phyloP scores from a whole-genome alignment of 2,113 vertebrate genomes.

The Larimichthys crocea region DNA sequence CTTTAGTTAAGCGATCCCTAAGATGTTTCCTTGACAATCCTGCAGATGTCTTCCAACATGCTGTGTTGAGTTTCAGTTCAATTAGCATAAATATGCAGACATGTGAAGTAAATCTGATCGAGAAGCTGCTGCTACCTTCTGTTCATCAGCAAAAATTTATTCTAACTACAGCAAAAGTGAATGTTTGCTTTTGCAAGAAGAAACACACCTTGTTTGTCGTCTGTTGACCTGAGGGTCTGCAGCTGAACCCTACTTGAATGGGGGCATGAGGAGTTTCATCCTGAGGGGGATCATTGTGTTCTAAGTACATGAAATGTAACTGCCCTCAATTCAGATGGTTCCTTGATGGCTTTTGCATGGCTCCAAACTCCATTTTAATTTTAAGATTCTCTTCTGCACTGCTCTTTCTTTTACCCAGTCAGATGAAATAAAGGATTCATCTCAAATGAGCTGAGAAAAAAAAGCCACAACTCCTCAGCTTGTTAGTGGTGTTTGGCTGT shows the following conservation, averaged over 20 bases:
- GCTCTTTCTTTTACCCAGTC: not conserved
- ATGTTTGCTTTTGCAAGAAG: not conserved
- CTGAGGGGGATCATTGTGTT: not conserved
- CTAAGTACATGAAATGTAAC: not conserved
- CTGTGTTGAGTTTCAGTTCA: too few species aligned
- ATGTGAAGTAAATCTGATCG: too few species aligned
- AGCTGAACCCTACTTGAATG: not conserved
- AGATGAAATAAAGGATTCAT: not conserved
- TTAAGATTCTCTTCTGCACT: not conserved
- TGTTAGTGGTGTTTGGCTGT: constrained; percentile 1
- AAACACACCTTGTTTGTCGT: not conserved
- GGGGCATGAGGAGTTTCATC: not conserved
- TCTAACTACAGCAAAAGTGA: not conserved
- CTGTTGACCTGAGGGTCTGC: not conserved
- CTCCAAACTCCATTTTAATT: not conserved
- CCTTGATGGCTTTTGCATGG: not conserved
- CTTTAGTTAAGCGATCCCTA: too few species aligned
- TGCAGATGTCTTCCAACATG: too few species aligned
- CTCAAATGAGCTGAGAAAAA: not conserved
- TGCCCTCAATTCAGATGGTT: not conserved
- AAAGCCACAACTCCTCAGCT: constrained; percentile 2
- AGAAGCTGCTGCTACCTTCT: not conserved
- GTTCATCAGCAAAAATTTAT: not conserved
- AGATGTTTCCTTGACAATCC: too few species aligned
- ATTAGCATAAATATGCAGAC: too few species aligned